phyloP scores from a whole-genome alignment of 2,888 invertebrate genomes.

The Chloroclysta siterata region DNA sequence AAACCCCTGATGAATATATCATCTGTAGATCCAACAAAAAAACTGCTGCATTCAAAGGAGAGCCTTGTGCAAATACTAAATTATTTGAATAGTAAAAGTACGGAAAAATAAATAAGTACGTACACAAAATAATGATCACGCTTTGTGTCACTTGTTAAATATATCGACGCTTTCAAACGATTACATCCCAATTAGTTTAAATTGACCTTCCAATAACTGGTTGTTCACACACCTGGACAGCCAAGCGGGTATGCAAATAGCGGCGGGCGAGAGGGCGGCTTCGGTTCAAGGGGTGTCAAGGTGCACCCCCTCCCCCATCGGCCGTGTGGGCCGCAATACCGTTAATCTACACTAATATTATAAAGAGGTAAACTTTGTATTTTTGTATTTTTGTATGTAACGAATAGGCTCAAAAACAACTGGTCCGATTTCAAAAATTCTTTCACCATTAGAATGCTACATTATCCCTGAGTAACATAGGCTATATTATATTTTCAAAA shows the following conservation, averaged over 20 bases:
- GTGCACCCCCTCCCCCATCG: slow-evolving; percentile 49
- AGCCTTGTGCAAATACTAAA: background rate
- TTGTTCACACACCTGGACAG: slow-evolving; percentile 54
- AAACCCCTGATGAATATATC: background rate
- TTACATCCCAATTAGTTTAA: slow-evolving; percentile 47
- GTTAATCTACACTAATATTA: no score
- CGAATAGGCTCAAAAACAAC: no score
- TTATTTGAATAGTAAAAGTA: background rate
- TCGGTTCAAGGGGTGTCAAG: slow-evolving; percentile 61
- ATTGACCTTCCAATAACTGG: slow-evolving; percentile 53
- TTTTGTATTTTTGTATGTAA: no score
- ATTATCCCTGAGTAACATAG: no score
- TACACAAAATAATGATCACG: slow-evolving; percentile 1
- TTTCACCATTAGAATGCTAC: no score
- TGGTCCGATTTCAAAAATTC: no score
- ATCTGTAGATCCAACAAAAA: background rate
- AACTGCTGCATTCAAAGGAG: background rate
- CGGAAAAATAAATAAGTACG: slow-evolving; percentile 5
- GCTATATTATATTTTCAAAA: no score
- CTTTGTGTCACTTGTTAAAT: slow-evolving; percentile 14
- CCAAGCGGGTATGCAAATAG: slow-evolving; percentile 49
- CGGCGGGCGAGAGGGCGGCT: slow-evolving; percentile 43
- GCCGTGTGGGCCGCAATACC: slow-evolving; percentile 37
- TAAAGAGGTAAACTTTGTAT: no score
- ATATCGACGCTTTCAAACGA: slow-evolving; percentile 30